Conservation (phyloP, 2,888 invertebrate species). For the Rotaria socialis region DNA sequence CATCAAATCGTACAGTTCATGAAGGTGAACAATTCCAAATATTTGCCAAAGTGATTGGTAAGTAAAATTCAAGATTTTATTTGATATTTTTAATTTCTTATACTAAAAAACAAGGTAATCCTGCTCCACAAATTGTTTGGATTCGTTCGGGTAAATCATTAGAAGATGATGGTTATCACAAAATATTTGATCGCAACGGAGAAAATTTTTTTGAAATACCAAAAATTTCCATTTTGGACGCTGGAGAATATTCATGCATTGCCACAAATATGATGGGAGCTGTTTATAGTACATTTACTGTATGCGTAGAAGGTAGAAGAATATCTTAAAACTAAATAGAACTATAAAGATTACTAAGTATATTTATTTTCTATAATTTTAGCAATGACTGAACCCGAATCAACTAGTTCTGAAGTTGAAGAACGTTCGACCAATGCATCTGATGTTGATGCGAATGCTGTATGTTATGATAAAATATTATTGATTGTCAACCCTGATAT, state of each 20-base stretch:
- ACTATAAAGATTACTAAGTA: not conserved
- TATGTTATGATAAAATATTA: not conserved
- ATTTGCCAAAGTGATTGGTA: constrained; percentile 43
- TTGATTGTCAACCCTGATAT: not conserved
- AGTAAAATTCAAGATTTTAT: not conserved
- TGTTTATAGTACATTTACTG: constrained; percentile 48
- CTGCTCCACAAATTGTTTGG: constrained; percentile 49
- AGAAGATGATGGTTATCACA: constrained; percentile 45
- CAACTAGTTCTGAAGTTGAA: constrained; percentile 44
- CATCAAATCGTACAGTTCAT: constrained; percentile 44
- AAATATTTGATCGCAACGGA: constrained; percentile 46
- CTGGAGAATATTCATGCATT: constrained; percentile 48
- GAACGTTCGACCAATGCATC: constrained; percentile 12
- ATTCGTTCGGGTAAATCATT: constrained; percentile 49
- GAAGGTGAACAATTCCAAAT: constrained; percentile 44
- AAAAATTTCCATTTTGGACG: constrained; percentile 46
- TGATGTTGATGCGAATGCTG: constrained; percentile 28
- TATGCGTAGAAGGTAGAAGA: constrained; percentile 47
- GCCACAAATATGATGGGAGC: constrained; percentile 49
- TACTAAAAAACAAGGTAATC: constrained; percentile 49
- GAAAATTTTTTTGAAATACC: constrained; percentile 47
- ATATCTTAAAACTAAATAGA: not conserved
- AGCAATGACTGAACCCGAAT: constrained; percentile 46
- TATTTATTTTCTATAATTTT: not conserved
- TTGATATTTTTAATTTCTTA: too few relatives aligned